phyloP scores from a whole-genome alignment of 2,888 invertebrate genomes.

The Limnephilus marmoratus region DNA sequence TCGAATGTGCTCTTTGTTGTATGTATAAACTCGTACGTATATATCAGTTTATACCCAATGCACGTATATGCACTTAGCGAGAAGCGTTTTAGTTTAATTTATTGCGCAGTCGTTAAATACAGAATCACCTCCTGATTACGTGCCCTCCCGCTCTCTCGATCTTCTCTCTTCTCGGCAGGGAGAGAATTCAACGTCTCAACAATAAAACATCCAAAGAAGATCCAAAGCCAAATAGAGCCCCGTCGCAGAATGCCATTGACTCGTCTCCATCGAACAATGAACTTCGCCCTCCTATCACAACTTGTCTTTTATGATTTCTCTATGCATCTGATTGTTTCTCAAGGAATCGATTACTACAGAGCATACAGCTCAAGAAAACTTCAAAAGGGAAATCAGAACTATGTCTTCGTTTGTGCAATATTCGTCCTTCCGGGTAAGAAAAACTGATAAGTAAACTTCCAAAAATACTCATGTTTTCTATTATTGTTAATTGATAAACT shows the following conservation, averaged over 20 bases:
- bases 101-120: conserved; percentile 37
- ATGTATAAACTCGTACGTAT: not conserved
- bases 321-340: not conserved
- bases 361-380: not conserved
- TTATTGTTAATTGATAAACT: no score
- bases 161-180: not conserved
- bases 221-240: not conserved
- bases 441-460: not conserved
- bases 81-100: conserved; percentile 32
- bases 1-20: not conserved
- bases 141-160: not conserved
- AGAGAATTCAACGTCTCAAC: conserved; percentile 3
- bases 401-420: not conserved
- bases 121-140: conserved; percentile 40
- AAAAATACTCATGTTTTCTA: not conserved
- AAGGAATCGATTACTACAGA: not conserved
- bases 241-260: not conserved
- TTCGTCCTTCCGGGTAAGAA: not conserved
- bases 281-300: not conserved
- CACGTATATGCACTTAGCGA: conserved; percentile 43
- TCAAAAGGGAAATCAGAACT: not conserved
- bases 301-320: not conserved
- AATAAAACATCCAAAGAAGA: not conserved
- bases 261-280: not conserved
- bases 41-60: not conserved